These are phyloP conservation scores for Parauchenoglanis ngamensis DNA, from an alignment of 2,797 vertebrate genomes.

Conservation along the genomic window DNA sequence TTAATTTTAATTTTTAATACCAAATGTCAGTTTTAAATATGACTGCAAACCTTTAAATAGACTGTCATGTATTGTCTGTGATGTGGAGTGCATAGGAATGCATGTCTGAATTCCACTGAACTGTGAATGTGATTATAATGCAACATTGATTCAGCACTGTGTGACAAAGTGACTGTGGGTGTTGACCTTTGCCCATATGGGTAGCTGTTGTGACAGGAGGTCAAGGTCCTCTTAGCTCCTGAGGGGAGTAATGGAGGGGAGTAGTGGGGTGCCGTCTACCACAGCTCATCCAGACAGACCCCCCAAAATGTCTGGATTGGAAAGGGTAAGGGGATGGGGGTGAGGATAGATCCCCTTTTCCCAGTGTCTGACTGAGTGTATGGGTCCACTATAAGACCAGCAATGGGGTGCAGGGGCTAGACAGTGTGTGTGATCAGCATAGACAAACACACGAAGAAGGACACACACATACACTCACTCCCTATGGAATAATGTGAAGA, in stretches of 20 bases:
- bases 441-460: conserved; percentile 44
- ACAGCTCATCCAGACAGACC: conserved; percentile 48
- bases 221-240: conserved; percentile 68
- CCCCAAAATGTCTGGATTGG: conserved; percentile 41
- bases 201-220: conserved; percentile 67
- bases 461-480: conserved; percentile 40
- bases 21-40: neutral
- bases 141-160: conserved; percentile 46
- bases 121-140: conserved; percentile 51
- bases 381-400: conserved; percentile 25
- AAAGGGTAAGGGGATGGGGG: conserved; percentile 40
- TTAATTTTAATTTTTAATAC: neutral
- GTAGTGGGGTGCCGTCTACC: conserved; percentile 46
- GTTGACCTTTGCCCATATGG: conserved; percentile 77
- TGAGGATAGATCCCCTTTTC: conserved; percentile 45
- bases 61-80: neutral
- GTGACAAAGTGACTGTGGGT: conserved; percentile 54
- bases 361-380: conserved; percentile 49
- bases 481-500: conserved; percentile 45
- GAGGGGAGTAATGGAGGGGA: conserved; percentile 56
- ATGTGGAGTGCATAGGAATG: conserved; percentile 42
- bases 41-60: neutral
- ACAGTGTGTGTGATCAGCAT: conserved; percentile 57
- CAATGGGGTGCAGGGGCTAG: conserved; percentile 41
- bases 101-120: conserved; percentile 53